These are phyloP conservation scores for Zaprionus davidi DNA, from an alignment of 1,140 invertebrate species.

Conservation along the genomic window DNA sequence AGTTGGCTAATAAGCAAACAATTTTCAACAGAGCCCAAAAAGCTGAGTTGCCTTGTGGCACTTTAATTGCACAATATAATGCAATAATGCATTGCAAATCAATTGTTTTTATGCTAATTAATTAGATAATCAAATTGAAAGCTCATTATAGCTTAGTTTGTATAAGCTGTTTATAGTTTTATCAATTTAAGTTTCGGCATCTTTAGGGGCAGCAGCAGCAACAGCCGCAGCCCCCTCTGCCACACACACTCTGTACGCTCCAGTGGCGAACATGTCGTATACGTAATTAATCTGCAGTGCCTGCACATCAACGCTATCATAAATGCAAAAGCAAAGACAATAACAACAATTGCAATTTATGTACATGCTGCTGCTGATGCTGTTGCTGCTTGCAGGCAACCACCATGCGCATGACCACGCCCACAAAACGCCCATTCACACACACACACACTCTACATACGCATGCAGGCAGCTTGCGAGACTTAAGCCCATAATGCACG, in stretches of 20 bases:
- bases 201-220: too few relatives aligned
- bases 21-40: neutral
- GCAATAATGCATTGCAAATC: neutral
- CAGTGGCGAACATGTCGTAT: constrained; percentile 25
- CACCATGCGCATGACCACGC: constrained; percentile 9
- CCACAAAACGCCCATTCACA: neutral
- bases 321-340: constrained; percentile 47
- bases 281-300: constrained; percentile 50
- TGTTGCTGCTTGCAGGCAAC: neutral
- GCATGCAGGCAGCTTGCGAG: neutral
- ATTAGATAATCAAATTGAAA: neutral
- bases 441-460: neutral
- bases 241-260: neutral
- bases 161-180: constrained; percentile 4
- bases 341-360: constrained; percentile 45
- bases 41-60: neutral
- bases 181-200: constrained; percentile 15
- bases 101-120: constrained; percentile 6
- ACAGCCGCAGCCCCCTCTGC: neutral
- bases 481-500: constrained; percentile 45
- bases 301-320: constrained; percentile 50
- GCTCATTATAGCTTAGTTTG: neutral
- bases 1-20: constrained; percentile 6
- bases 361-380: constrained; percentile 20
- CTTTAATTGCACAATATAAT: neutral